These are phyloP conservation scores for Dryadula phaetusa DNA, from an alignment of 2,888 invertebrate species.

Conservation along the genomic window DNA sequence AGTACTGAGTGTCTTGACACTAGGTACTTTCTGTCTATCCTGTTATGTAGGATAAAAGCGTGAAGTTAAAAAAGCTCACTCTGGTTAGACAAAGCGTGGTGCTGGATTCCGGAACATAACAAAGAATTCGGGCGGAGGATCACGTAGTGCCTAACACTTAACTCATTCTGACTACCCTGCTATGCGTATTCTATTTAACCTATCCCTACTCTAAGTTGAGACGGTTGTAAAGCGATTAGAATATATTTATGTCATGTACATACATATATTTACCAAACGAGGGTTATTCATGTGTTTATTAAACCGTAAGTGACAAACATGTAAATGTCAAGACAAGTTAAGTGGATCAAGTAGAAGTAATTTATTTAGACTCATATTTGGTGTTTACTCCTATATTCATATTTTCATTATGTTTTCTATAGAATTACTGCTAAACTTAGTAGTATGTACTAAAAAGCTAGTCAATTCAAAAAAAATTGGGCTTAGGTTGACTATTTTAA, in stretches of 20 bases:
- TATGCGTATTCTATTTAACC: too few relatives aligned
- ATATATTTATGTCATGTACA: not conserved
- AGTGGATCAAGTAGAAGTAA: conserved; percentile 9
- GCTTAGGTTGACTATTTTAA: not conserved
- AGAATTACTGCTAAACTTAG: not conserved
- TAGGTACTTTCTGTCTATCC: too few relatives aligned
- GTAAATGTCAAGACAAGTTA: conserved; percentile 3
- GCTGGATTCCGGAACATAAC: too few relatives aligned
- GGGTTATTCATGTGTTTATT: conserved; percentile 10
- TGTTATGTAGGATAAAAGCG: too few relatives aligned
- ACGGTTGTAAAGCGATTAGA: not conserved
- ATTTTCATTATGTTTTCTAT: not conserved
- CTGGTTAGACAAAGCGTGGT: too few relatives aligned
- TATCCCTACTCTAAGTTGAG: too few relatives aligned
- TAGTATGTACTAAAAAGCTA: not conserved
- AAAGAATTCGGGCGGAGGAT: too few relatives aligned
- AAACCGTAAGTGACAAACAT: conserved; percentile 8
- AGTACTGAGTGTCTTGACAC: too few relatives aligned
- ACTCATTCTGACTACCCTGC: too few relatives aligned
- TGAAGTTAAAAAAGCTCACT: too few relatives aligned
- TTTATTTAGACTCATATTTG: not conserved
- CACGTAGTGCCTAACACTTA: too few relatives aligned
- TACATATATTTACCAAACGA: not conserved
- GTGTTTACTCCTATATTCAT: not conserved
- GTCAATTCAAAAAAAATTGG: not conserved